Evolutionary conservation across 2,888 invertebrate genomes (phyloP).

Genomic region (Netelia melanura): DNA sequence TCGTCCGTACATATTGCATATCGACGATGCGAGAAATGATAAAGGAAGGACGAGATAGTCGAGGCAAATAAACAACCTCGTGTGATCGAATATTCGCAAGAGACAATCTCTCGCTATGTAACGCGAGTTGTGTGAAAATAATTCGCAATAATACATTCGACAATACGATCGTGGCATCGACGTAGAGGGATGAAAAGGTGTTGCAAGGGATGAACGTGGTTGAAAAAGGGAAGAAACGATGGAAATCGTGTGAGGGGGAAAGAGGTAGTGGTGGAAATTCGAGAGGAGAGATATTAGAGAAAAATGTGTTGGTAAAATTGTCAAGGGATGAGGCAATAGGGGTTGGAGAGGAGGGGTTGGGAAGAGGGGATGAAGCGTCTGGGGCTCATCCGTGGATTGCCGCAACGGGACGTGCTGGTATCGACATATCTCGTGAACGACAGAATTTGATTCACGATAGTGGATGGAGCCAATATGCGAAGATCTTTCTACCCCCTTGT

Average conservation of each 20-base stretch:
- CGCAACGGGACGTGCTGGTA: conserved; percentile 54
- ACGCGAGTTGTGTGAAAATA: conserved; percentile 25
- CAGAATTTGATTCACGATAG: conserved; percentile 67
- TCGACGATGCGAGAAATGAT: not conserved
- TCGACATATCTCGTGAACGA: conserved; percentile 66
- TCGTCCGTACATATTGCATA: not conserved
- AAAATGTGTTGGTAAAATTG: not conserved
- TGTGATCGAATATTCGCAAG: not conserved
- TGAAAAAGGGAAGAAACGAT: not conserved
- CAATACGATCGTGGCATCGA: conserved; percentile 34
- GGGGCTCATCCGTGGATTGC: conserved; percentile 45
- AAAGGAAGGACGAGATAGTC: not conserved
- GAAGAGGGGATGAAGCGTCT: conserved; percentile 31
- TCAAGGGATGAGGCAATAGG: conserved; percentile 11
- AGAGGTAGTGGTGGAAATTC: not conserved
- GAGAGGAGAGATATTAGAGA: conserved; percentile 35
- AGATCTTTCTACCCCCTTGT: conserved; percentile 19
- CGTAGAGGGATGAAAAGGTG: not conserved
- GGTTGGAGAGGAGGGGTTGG: not conserved
- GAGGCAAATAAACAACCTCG: too few relatives aligned
- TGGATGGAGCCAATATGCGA: conserved; percentile 45
- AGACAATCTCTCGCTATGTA: not conserved
- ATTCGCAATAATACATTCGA: conserved; percentile 63
- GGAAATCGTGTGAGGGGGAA: not conserved
- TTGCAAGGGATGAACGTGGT: not conserved